phyloP scores from a whole-genome alignment of 2,888 invertebrate species.

The Drosophila putrida region DNA sequence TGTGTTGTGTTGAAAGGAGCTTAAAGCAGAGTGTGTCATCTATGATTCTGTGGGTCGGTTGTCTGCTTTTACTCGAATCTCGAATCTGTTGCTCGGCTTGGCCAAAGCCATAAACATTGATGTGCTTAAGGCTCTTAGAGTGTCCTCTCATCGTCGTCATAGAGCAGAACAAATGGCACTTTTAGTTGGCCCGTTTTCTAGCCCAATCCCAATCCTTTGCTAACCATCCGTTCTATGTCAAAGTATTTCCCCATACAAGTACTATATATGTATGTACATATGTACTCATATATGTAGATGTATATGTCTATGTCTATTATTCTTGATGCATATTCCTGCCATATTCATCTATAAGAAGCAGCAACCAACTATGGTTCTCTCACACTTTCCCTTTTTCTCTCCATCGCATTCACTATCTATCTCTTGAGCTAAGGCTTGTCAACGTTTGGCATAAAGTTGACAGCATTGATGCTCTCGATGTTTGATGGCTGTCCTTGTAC shows the following conservation, averaged over 20 bases:
- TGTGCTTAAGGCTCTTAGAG: constrained; percentile 41
- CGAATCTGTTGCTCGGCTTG: constrained; percentile 14
- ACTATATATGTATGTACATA: background rate
- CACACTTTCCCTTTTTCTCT: background rate
- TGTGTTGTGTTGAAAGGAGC: no score
- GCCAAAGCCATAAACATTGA: constrained; percentile 43
- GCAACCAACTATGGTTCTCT: background rate
- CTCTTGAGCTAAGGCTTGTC: background rate
- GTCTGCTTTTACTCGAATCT: constrained; percentile 8
- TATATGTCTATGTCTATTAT: constrained; percentile 28
- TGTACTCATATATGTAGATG: no score
- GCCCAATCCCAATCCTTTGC: constrained; percentile 18
- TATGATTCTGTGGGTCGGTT: background rate
- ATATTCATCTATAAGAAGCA: constrained; percentile 6
- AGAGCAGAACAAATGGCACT: constrained; percentile 12
- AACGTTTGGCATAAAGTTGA: constrained; percentile 45
- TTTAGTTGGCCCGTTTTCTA: constrained; percentile 5
- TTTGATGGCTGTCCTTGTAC: constrained; percentile 24
- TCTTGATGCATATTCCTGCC: constrained; percentile 34
- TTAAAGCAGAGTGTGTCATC: constrained; percentile 24
- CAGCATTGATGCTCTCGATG: constrained; percentile 42
- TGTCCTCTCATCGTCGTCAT: constrained; percentile 4
- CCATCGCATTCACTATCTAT: background rate
- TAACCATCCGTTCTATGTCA: constrained; percentile 6
- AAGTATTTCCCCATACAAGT: background rate